These are phyloP conservation scores for Vulpes vulpes DNA, from an alignment of 2,113 vertebrate species.

Conservation along the genomic window DNA sequence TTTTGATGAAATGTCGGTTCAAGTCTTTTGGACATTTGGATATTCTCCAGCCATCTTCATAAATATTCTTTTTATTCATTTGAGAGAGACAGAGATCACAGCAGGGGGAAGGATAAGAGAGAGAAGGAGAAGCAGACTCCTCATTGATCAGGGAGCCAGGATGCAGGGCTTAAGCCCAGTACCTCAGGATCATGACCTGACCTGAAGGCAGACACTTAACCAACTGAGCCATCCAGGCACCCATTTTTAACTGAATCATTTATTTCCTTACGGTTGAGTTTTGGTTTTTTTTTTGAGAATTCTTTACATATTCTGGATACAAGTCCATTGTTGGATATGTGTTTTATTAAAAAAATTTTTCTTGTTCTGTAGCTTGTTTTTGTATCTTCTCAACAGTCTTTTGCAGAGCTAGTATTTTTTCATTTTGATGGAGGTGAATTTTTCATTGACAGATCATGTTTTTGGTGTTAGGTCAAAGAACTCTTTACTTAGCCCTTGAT, in stretches of 20 bases:
- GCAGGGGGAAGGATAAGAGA: not conserved
- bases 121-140: not conserved
- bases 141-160: not conserved
- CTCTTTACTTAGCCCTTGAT: slow-evolving; percentile 7
- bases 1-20: slow-evolving; percentile 33
- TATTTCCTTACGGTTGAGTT: slow-evolving; percentile 31
- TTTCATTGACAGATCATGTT: not conserved
- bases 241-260: not conserved
- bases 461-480: slow-evolving; percentile 21
- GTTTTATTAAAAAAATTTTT: not conserved
- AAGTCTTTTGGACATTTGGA: not conserved
- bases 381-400: not conserved
- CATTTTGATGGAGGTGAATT: not conserved
- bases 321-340: not conserved
- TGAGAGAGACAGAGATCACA: not conserved
- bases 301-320: not conserved
- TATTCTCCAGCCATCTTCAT: not conserved
- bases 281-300: not conserved
- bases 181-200: not conserved
- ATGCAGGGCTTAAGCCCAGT: not conserved
- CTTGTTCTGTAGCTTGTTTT: not conserved
- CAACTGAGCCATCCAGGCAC: not conserved
- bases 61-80: not conserved
- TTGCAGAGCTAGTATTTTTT: not conserved
- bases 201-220: not conserved